Evolutionary conservation across 2,797 vertebrate species (phyloP), one percentile per base, ranked within the genome.

Genomic region (Micropoecilia bifurca): DNA sequence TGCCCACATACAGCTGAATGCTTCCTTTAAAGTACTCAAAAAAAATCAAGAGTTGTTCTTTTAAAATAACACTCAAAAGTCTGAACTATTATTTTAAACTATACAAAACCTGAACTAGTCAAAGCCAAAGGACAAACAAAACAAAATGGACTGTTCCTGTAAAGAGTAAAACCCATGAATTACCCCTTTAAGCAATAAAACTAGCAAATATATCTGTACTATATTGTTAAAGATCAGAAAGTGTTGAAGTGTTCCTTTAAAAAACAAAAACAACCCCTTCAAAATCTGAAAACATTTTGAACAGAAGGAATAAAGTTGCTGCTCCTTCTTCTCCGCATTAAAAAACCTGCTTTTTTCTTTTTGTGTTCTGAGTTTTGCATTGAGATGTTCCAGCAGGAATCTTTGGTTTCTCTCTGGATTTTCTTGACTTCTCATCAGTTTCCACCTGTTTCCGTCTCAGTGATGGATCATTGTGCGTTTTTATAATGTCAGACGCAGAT

Each of bases 401-500:
- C 5, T 45, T 14, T 2, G 13, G 4, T 43, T 68, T 68, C 4
- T 68, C 9, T 43, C 1, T 0, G 9, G 10, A 25, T 69, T 25
- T 68, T 68, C 20, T 39, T 68, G 7, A 63, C 30, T 20, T 63
- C 30, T 63, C 61, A 36, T 36, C 30, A 68, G 63, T 68, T 68
- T 20, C 41, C 41, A 69, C 66, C 39, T 69, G 41, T 69, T 25
- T 69, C 22, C 22, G 22, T 66, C 63, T 41, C 36, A 39, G 63
- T 68, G 36, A 12, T 39, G 61, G 63, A 41, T 68, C 20, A 22
- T 20, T 25, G 22, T n/a, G 41, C 45, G 66, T 45, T 43, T 69
- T 69, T 14, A 69, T 13, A 45, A 69, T 69, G 66, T 69, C 66
- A 43, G 66, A 45, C 25, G 6, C 20, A 69, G 66, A 69, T 69